Conservation (phyloP, 2,888 invertebrate genomes). For the Incurvaria masculella region DNA sequence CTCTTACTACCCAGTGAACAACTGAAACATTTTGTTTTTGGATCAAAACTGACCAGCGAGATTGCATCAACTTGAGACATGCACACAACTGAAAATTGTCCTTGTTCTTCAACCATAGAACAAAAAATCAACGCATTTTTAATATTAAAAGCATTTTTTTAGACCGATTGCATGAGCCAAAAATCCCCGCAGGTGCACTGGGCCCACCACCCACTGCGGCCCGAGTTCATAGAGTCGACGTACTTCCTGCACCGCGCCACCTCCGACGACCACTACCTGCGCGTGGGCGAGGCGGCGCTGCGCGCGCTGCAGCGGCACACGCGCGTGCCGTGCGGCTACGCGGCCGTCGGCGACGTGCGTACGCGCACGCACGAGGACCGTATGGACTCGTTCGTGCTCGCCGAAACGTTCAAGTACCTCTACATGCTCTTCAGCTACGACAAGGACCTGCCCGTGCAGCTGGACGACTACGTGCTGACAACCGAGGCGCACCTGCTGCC, state of each 20-base stretch:
- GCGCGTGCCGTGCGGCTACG: constrained; percentile 94
- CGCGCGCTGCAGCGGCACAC: constrained; percentile 88
- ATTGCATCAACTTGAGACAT: no score
- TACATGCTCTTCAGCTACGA: constrained; percentile 91
- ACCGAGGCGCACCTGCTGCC: constrained; percentile 97
- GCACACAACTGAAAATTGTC: no score
- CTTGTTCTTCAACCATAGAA: no score
- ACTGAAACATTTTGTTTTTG: no score
- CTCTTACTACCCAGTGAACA: no score
- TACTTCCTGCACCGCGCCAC: constrained; percentile 97
- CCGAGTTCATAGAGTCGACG: constrained; percentile 97
- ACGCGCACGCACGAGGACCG: constrained; percentile 90
- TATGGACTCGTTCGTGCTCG: constrained; percentile 97
- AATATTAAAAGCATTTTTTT: no score
- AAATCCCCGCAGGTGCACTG: constrained; percentile 89
- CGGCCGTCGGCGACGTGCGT: constrained; percentile 94
- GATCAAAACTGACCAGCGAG: no score
- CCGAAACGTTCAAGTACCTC: constrained; percentile 97
- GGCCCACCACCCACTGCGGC: constrained; percentile 96
- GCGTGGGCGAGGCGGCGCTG: constrained; percentile 83
- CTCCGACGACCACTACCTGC: constrained; percentile 91
- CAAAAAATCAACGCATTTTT: no score
- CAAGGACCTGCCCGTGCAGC: constrained; percentile 73
- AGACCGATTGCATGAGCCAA: no score
- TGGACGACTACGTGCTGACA: constrained; percentile 86